Percentiles rank a stretch among this genome's conserved stretches.
Conservation (phyloP, 2,888 invertebrate genomes). For the Phyllotreta cruciferae region DNA sequence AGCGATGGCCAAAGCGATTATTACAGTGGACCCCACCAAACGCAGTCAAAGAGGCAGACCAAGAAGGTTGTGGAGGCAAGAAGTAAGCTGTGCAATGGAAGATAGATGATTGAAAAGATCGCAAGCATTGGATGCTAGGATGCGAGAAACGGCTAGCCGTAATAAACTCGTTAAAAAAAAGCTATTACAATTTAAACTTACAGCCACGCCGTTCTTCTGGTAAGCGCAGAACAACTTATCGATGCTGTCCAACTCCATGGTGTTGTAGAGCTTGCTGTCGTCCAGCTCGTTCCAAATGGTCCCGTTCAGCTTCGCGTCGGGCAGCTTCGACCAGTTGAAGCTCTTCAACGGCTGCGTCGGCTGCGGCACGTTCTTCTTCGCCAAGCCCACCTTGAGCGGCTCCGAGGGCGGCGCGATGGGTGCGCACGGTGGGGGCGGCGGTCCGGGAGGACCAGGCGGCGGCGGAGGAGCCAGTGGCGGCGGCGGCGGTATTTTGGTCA, state of each 20-base stretch:
- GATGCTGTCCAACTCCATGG: conserved; percentile 89
- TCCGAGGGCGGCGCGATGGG: conserved; percentile 67
- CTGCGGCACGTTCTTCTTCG: conserved; percentile 89
- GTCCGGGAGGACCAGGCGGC: conserved; percentile 66
- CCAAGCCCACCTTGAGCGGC: conserved; percentile 66
- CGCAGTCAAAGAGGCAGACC: not conserved
- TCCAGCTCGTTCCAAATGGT: conserved; percentile 96
- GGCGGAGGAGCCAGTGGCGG: conserved; percentile 60
- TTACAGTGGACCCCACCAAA: not conserved
- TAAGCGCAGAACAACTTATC: conserved; percentile 95
- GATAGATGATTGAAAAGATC: not conserved
- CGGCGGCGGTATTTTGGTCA: conserved; percentile 56
- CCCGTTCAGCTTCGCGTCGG: conserved; percentile 88
- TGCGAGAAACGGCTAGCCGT: too few species aligned
- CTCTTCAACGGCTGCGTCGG: conserved; percentile 93
- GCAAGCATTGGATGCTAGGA: too few species aligned
- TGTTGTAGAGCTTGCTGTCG: conserved; percentile 89
- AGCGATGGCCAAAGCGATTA: not conserved
- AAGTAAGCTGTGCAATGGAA: not conserved
- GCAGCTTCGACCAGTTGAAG: conserved; percentile 97
- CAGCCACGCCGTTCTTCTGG: conserved; percentile 88
- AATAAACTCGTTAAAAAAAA: not conserved
- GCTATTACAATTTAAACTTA: conserved; percentile 55
- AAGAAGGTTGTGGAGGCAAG: not conserved
- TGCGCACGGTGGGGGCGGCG: conserved; percentile 68